Base-by-base conservation (phyloP, 2,113 vertebrate genomes). In the Ardeotis arabs region DNA sequence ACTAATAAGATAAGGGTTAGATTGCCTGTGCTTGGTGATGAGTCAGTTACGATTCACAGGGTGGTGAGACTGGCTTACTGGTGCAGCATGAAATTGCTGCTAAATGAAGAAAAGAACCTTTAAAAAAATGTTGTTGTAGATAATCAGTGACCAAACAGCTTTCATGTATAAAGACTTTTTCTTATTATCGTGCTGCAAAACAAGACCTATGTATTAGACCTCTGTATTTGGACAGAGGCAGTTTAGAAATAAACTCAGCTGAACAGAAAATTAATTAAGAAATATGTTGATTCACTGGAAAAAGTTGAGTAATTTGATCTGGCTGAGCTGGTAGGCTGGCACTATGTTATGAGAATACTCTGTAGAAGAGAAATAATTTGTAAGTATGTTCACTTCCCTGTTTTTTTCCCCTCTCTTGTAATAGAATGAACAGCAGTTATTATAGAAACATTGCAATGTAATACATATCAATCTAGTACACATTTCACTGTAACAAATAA, bases 41-140 rank as follows among this genome's bases (percentile, higher is more conserved):
- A 96, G 27, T 79, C 88, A 94, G 59, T 95, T 96, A 77, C 77
- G 84, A 93, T 92, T 84, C 90, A 70, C 33, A 37, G 77, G 37
- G 59, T 74, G 58, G 29, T 70, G 50, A 50, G 49, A 44, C 62
- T 56, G 49, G 35, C 53, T 79, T 63, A 60, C 55, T 87, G 67
- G 23, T 62, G 25, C 64, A 63, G 79, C 55, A 63, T 60, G 24
- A 76, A 76, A 76, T 93, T 72, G 22, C 55, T 86, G 28, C 68
- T 67, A 80, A 86, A 44, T 58, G 55, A 76, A 80, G 31, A 31
- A 75, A 78, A 80, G 80, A 28, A 18, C 6, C 1, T 17, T 56
- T 28, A 2, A 6, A 25, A 41, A 37, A 66, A 10, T 49, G 12
- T 41, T 47, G 18, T 37, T 75, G n/a, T 4, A 33, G 58, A 24